Evolutionary conservation across 2,113 vertebrate species (phyloP), one percentile per base, ranked within the genome.

Genomic region (Centropristis striata): DNA sequence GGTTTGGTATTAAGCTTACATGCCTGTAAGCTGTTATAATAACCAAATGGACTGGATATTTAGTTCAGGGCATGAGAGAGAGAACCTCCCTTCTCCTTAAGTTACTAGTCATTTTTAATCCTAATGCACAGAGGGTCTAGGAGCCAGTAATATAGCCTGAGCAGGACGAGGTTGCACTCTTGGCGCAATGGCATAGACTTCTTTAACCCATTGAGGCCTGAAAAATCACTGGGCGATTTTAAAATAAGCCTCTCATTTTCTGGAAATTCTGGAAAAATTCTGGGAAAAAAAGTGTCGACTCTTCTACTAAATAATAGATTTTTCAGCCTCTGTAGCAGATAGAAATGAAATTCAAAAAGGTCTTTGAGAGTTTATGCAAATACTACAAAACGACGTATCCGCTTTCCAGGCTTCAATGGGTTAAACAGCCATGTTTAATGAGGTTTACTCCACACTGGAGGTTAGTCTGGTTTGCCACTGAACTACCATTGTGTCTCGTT

Each of bases 371-470:
- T n/a, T n/a, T n/a, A n/a, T n/a, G n/a, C n/a, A n/a, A n/a, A n/a
- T n/a, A n/a, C n/a, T n/a, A n/a, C n/a, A n/a, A n/a, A n/a, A n/a
- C n/a, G n/a, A n/a, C n/a, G n/a, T n/a, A n/a, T n/a, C n/a, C n/a
- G n/a, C n/a, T n/a, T n/a, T n/a, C n/a, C n/a, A n/a, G n/a, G n/a
- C n/a, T n/a, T n/a, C n/a, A n/a, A n/a, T n/a, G n/a, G n/a, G n/a
- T 21, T 18, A 66, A 66, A 58, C 23, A 49, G 21, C 12, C 21
- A 18, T 37, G 16, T 55, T 54, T 37, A 55, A 61, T 61, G 36
- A 41, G 63, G 44, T 67, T 74, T 11, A 64, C 21, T n/a, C 37
- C 63, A 46, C 37, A 23, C 2, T 23, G 16, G 41, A 51, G 63
- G 14, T n/a, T 60, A 10, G 15, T 25, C 4, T 49, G 46, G 51